These are phyloP conservation scores for Diacarnus erythraeanus DNA, from an alignment of 37 sponge, comb jelly and placozoan genomes.

Conservation along the genomic window DNA sequence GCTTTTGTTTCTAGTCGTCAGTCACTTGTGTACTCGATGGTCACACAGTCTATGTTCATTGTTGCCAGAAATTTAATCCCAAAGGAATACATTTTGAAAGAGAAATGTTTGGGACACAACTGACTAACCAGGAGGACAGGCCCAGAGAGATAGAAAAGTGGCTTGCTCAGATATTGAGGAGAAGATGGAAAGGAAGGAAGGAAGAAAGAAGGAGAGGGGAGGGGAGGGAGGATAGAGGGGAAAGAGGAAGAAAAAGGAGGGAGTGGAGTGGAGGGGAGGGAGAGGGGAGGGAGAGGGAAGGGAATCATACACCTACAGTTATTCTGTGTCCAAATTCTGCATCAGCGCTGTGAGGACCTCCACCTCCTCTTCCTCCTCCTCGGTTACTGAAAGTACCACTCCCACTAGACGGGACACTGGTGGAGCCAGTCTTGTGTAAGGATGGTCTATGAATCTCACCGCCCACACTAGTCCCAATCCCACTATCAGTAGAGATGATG, in stretches of 20 bases:
- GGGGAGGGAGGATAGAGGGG: not conserved
- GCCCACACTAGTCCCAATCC: conserved; percentile 49
- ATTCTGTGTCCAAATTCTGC: not conserved
- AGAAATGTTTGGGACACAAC: too few relatives aligned
- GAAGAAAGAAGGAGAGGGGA: not conserved
- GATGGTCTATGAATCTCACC: conserved; percentile 13
- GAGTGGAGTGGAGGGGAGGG: not conserved
- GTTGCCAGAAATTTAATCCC: too few relatives aligned
- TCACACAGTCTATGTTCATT: too few relatives aligned
- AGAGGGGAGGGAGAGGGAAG: not conserved
- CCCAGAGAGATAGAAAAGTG: too few relatives aligned
- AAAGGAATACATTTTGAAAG: too few relatives aligned
- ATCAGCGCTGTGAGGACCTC: conserved; percentile 10
- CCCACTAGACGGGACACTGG: conserved; percentile 38
- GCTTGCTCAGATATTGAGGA: too few relatives aligned
- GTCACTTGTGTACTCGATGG: too few relatives aligned
- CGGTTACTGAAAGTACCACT: conserved; percentile 6
- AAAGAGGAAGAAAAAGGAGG: not conserved
- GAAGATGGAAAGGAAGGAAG: too few relatives aligned
- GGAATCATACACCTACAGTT: not conserved
- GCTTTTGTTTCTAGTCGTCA: too few relatives aligned
- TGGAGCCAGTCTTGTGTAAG: not conserved
- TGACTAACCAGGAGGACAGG: too few relatives aligned
- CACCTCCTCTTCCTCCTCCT: not conserved
- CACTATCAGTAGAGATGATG: conserved; percentile 47